Conservation (phyloP, 2,113 vertebrate species). For the Formicarius rufipectus region DNA sequence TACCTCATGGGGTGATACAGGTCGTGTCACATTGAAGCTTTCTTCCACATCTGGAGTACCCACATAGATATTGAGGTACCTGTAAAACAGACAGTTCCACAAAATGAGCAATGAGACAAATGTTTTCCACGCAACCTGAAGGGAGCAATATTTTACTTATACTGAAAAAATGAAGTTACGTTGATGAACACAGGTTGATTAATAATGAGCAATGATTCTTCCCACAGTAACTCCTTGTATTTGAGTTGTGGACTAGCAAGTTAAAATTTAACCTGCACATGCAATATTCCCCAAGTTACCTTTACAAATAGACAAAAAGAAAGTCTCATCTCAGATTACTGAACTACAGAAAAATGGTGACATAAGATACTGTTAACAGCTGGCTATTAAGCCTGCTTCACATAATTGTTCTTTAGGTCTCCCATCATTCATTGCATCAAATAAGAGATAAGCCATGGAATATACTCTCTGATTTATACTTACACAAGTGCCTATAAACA, state of each 20-base stretch:
- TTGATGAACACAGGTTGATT: background rate
- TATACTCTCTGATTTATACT: background rate
- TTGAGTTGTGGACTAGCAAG: background rate
- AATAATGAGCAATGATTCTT: background rate
- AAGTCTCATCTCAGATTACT: background rate
- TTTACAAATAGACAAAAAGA: background rate
- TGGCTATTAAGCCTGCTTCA: background rate
- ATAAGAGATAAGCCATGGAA: background rate
- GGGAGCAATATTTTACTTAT: background rate
- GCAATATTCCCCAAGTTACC: background rate
- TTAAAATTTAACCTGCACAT: background rate
- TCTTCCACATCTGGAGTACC: conserved; percentile 97
- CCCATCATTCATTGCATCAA: background rate
- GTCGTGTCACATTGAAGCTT: conserved; percentile 96
- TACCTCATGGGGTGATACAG: conserved; percentile 97
- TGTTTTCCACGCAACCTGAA: background rate
- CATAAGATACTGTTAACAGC: background rate
- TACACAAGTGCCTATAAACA: background rate
- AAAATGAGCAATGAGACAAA: background rate
- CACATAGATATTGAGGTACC: conserved; percentile 97
- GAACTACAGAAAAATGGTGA: background rate
- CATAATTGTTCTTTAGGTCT: background rate
- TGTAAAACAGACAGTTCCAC: conserved; percentile 65
- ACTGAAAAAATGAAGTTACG: background rate
- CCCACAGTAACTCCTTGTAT: background rate